Base-by-base conservation (phyloP, 2,888 invertebrate species). In the Drosophila demipolita region DNA sequence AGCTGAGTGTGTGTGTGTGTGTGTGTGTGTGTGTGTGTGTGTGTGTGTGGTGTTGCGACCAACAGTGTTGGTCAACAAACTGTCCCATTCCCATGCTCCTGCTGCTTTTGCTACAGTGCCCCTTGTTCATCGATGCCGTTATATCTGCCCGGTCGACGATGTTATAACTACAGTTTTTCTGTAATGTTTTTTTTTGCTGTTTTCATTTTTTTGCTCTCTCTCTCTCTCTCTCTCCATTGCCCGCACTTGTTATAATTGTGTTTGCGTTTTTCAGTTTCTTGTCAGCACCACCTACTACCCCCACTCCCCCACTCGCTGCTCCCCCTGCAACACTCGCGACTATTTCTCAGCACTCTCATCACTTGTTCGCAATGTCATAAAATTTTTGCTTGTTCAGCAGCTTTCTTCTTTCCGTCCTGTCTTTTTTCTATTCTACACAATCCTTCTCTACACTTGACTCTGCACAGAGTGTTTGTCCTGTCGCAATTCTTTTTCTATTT, bases 171-270 rank as follows among this genome's bases (percentile, higher is more conserved):
- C 4, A 63, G 64, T 70, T 72, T 33, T 57, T 53, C 29, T 73
- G 73, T 70, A 64, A 58, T 66, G 64, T 70, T 72, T 33, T 57
- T 53, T n/a, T 66, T 70, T 49, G 63, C 65, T 70, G 45, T 36
- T 23, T 48, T 58, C 57, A 59, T 3, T 62, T 70, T 7, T 6
- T 38, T 38, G 15, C 12, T 1, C 4, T 29, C 9, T 57, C 65
- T 57, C 4, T 29, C 9, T 57, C 65, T 57, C 45, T 45, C 59
- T 64, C 58, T 20, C 65, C 67, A 63, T 67, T 85, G 62, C 71
- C 85, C 82, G 80, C 87, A 87, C 85, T 85, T 87, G 85, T 85
- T 85, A 85, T 85, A 85, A 85, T 85, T 85, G 85, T 85, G 85
- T 85, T 85, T 85, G 85, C 85, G 79, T 81, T 85, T 85, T 85